Evolutionary conservation across 2,113 vertebrate species (phyloP), one percentile per base, ranked within the genome.

Genomic region (Heteronetta atricapilla): DNA sequence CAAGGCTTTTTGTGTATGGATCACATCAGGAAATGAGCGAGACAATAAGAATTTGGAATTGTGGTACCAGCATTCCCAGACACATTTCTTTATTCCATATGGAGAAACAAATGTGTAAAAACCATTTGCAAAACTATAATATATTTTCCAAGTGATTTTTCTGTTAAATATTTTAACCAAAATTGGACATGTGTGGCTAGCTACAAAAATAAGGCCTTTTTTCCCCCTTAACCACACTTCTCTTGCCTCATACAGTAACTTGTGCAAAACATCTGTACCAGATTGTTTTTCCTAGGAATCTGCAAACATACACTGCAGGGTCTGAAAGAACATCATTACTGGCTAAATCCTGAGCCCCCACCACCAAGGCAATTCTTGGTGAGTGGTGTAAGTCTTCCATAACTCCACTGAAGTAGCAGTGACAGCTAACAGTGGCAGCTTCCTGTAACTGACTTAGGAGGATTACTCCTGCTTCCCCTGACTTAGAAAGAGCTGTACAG

Each of bases 21-120:
- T 89, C 44, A 80, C 64, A 89, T 93, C 84, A 95, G 91, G 86
- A 95, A 97, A 75, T 85, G n/a, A 93, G 33, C 0, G 34, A 96
- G 93, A 90, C 95, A 90, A n/a, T 75, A 93, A 87, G 77, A 93
- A 92, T 93, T 89, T 79, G 40, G 9, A 72, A 20, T 56, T 88
- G 81, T 88, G 82, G 77, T 69, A 81, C 58, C 26, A 86, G 53
- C 89, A 90, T 96, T 96, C 89, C 66, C 86, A 94, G 95, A 94
- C 89, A 1, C 74, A 92, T 94, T 94, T 95, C 48, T 94, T 79
- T 62, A 89, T 79, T 87, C 74, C 86, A 34, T 94, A 85, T 85
- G 58, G 74, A 90, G 76, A 87, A 92, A 94, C 38, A 85, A 67
- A 76, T 58, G 34, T 82, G 75, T 90, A 8, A 90, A 90, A 82